Evolutionary conservation across 2,888 invertebrate species (phyloP), one percentile per base, ranked within the genome.

Genomic region (Sesia apiformis): DNA sequence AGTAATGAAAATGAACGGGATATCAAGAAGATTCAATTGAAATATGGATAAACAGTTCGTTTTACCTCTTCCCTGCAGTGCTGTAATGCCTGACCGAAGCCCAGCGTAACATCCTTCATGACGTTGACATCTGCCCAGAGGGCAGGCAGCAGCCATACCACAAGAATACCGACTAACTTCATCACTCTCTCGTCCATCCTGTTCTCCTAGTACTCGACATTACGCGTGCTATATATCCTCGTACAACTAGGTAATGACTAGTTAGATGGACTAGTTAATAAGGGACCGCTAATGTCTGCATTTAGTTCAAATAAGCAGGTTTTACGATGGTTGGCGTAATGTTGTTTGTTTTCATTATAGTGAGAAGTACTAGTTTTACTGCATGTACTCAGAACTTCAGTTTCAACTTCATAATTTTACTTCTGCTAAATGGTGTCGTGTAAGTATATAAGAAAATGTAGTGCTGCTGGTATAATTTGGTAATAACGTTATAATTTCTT

Each of bases 91-190:
- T 87, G 74, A 3, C 89, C 89, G 58, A 88, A 89, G 5, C 89
- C 89, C 3, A 89, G 73, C 0, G 89, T 89, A 59, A 89, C 80
- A 54, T 88, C 86, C 59, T 84, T 87, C 84, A 89, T 78, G 62
- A 89, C 74, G 38, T 66, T 68, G 40, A 73, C 70, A 56, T 70
- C 72, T 3, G 69, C 74, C 23, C 55, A 49, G 38, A 56, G 49
- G 39, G 53, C 49, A 4, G 57, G 49, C 23, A 58, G 41, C 52
- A 52, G 6, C 40, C 54, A 5, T 23, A 55, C 58, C 39, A 54
- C 55, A 51, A 63, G 51, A 59, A 57, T 55, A 38, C 23, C 4
- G 5, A 51, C 53, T 39, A 42, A 4, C 46, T 63, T 51, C 59
- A 7, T 43, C 42, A 40, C 39, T 3, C 4, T 39, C 53, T 3